Conservation (phyloP, 2,888 invertebrate genomes). For the Epinotia ramella region DNA sequence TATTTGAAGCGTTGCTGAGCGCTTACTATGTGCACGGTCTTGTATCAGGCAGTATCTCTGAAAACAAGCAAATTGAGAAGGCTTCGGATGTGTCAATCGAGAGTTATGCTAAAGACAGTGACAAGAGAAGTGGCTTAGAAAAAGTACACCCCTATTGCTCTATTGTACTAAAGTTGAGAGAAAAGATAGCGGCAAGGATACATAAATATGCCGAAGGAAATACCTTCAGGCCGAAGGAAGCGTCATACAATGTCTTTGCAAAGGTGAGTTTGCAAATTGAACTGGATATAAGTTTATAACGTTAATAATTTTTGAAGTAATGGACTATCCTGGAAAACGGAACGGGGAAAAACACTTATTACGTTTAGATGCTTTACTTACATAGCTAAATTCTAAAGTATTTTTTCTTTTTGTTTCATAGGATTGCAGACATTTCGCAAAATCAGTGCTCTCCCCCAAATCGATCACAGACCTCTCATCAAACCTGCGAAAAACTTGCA, state of each 20-base stretch:
- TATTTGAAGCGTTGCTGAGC: slow-evolving; percentile 83
- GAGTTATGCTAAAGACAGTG: slow-evolving; percentile 53
- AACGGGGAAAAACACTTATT: too few relatives aligned
- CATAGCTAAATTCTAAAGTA: background rate
- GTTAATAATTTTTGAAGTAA: too few relatives aligned
- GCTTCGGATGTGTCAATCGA: slow-evolving; percentile 60
- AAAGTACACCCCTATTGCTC: slow-evolving; percentile 80
- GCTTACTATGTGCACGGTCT: slow-evolving; percentile 85
- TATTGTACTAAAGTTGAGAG: slow-evolving; percentile 71
- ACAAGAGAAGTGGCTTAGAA: slow-evolving; percentile 58
- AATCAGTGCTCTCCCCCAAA: slow-evolving; percentile 71
- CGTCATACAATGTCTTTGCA: slow-evolving; percentile 80
- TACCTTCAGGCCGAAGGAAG: slow-evolving; percentile 82
- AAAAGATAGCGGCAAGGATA: slow-evolving; percentile 65
- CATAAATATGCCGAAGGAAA: slow-evolving; percentile 82
- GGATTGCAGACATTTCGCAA: slow-evolving; percentile 80
- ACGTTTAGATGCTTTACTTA: background rate
- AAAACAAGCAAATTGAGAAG: slow-evolving; percentile 63
- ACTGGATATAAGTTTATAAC: background rate
- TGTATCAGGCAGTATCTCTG: slow-evolving; percentile 65
- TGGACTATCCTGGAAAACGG: too few relatives aligned
- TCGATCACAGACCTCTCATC: slow-evolving; percentile 60
- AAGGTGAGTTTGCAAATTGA: slow-evolving; percentile 71
- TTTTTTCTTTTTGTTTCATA: slow-evolving; percentile 57
- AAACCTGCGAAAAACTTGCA: slow-evolving; percentile 59